A percentile compares a stretch with the other conserved stretches of the same genome.
Evolutionary conservation across 2,888 invertebrate genomes (phyloP).

Genomic region (Cephus rjabovi): DNA sequence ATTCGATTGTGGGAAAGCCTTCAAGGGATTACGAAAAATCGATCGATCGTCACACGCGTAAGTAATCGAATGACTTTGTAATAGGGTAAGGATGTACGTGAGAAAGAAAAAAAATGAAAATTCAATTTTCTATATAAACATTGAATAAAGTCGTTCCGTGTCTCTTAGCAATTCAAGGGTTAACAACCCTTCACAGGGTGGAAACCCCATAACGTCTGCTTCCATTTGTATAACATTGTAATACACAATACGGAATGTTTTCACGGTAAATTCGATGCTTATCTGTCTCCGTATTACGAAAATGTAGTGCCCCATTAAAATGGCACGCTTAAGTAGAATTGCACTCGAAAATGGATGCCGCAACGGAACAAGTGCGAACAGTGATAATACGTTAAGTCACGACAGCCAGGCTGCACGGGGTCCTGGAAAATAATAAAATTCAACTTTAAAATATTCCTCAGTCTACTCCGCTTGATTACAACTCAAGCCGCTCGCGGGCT

Average conservation of each 20-base stretch:
- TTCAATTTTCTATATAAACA: neutral
- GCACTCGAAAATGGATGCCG: neutral
- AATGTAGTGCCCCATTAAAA: neutral
- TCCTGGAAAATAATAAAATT: neutral
- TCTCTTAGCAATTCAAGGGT: neutral
- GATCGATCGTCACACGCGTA: neutral
- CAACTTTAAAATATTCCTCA: slow-evolving; percentile 55
- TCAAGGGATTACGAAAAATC: neutral
- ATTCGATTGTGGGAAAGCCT: slow-evolving; percentile 17
- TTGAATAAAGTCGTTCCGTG: neutral
- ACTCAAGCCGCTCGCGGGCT: neutral
- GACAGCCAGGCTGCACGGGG: neutral
- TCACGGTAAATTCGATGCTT: slow-evolving; percentile 44
- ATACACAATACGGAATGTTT: neutral
- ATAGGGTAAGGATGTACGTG: neutral
- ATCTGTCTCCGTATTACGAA: slow-evolving; percentile 28
- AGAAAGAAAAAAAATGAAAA: neutral
- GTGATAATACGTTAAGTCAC: neutral
- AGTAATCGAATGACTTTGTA: neutral
- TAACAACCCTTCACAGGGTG: neutral
- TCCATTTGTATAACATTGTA: neutral
- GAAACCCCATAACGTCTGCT: neutral
- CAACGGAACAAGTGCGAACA: neutral
- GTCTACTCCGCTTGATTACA: slow-evolving; percentile 58
- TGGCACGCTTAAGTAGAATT: neutral